Evolutionary conservation across 2,113 vertebrate genomes (phyloP), one percentile per base, ranked within the genome.

Genomic region (Percopsis transmontana): DNA sequence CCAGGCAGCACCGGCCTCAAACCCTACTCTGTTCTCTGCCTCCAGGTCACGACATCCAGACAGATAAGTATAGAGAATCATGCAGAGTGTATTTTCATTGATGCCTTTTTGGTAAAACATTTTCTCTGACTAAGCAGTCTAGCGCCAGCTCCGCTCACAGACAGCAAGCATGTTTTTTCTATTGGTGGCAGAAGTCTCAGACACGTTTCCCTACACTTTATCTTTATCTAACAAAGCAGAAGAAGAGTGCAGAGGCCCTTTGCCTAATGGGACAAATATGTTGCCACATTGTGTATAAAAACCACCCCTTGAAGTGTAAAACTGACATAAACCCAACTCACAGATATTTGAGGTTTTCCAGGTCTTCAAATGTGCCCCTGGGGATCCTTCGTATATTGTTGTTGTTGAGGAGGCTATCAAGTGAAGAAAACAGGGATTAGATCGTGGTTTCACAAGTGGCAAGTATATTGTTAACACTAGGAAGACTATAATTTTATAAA

Each of bases 341-440:
- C 97, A 99, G 97, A 92, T 99, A 99, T 92, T 99, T 99, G 59
- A 99, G 87, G 85, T 96, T 99, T 91, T 98, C 97, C 88, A 99
- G 85, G 85, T 98, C 97, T 91, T 97, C 96, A 79, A 99, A 99
- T 0, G 95, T 91, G 19, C 93, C 93, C 24, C 90, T 91, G 21
- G 97, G 95, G 74, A 99, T 94, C 87, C 92, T 93, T 91, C 94
- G 94, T 84, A 99, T 96, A 75, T 96, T 94, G 77, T 99, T 99
- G 87, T 99, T 99, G 91, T 99, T 99, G 71, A 99, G 92, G 76
- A 99, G 96, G 69, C 97, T 99, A 64, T 14, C 72, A 58, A 74
- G 58, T 45, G 61, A 81, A 72, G 68, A 76, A 61, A 58, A 40
- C n/a, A 58, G 3, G 0, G 13, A 62, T 77, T 71, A 72, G 51